A percentile compares a stretch with the other conserved stretches of the same genome.
phyloP scores from a whole-genome alignment of 2,888 invertebrate species.

The Heliconius aoede region DNA sequence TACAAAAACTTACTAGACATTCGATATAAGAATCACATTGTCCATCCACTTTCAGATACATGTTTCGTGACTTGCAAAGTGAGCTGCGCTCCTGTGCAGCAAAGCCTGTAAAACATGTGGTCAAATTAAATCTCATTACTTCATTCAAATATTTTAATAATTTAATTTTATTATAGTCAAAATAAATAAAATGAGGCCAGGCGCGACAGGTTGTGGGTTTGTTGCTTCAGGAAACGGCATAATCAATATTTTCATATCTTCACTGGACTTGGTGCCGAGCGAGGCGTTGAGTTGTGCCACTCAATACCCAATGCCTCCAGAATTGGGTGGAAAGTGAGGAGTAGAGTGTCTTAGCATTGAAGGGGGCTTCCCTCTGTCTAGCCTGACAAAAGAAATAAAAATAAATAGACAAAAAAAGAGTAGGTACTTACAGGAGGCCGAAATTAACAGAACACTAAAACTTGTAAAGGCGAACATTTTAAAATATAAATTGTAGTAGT shows the following conservation, averaged over 20 bases:
- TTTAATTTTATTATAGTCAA: no score
- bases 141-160: background rate
- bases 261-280: no score
- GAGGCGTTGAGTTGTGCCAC: no score
- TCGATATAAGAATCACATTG: slow-evolving; percentile 89
- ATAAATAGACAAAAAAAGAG: background rate
- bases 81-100: slow-evolving; percentile 23
- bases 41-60: slow-evolving; percentile 83
- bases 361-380: no score
- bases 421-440: slow-evolving; percentile 45
- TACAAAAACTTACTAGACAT: slow-evolving; percentile 75
- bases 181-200: no score
- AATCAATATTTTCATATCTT: no score
- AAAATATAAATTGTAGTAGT: slow-evolving; percentile 1
- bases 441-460: slow-evolving; percentile 38
- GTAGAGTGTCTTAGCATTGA: no score
- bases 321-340: no score
- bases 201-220: no score
- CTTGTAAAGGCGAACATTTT: slow-evolving; percentile 43
- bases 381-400: no score
- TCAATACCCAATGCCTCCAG: no score
- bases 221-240: no score
- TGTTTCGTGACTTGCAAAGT: slow-evolving; percentile 69
- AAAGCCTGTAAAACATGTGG: slow-evolving; percentile 21
- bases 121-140: background rate